A percentile compares a stretch with the other conserved stretches of the same genome.
Evolutionary conservation across 2,113 vertebrate genomes (phyloP).

Genomic region (Pygoscelis antarcticus): DNA sequence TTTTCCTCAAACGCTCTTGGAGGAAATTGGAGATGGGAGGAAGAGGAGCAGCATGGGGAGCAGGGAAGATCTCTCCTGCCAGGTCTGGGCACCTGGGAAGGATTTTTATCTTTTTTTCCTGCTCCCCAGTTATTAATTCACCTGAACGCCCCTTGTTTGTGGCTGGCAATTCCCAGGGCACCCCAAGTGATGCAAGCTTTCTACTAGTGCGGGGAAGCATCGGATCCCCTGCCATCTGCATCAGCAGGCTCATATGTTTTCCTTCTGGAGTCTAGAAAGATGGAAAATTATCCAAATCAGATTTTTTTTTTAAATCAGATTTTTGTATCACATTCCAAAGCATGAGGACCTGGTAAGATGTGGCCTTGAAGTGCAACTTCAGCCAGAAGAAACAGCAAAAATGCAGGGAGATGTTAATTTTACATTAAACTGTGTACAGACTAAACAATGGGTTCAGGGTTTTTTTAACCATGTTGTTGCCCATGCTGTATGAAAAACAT

Average conservation of each 20-base stretch:
- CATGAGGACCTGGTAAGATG: not conserved
- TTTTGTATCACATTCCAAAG: not conserved
- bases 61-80: not conserved
- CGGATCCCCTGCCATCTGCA: not conserved
- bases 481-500: not conserved
- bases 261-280: not conserved
- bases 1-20: not conserved
- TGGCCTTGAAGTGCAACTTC: not conserved
- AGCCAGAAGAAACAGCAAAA: not conserved
- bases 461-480: not conserved
- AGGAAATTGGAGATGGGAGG: not conserved
- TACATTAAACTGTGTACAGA: not conserved
- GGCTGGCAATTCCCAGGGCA: not conserved
- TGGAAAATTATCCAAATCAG: not conserved
- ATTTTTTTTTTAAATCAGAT: not conserved
- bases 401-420: fast-evolving
- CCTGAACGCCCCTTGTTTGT: fast-evolving
- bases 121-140: not conserved
- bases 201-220: not conserved
- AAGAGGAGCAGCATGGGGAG: not conserved
- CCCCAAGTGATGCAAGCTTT: not conserved
- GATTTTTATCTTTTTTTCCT: not conserved
- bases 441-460: not conserved
- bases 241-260: fast-evolving
- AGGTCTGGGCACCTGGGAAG: too few relatives aligned